phyloP scores from a whole-genome alignment of 2,797 vertebrate species.

The Brachymystax lenok region DNA sequence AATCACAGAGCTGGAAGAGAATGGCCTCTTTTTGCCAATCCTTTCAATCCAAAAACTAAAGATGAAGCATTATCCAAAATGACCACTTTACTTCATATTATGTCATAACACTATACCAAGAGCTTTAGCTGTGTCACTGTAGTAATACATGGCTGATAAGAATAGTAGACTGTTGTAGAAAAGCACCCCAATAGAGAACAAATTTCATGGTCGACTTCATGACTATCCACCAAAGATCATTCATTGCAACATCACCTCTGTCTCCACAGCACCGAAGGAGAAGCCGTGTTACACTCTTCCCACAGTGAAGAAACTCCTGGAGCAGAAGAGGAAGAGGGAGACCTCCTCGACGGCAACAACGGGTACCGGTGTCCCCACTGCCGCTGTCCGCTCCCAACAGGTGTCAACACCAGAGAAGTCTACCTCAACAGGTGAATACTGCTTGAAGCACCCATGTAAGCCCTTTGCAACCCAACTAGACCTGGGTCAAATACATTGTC shows the following conservation, averaged over 20 bases:
- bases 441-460: not conserved
- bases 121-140: not conserved
- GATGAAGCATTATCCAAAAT: not conserved
- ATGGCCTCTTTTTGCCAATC: not conserved
- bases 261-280: conserved; percentile 77
- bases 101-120: not conserved
- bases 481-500: not conserved
- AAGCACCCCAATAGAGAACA: not conserved
- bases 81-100: not conserved
- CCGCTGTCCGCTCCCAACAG: conserved; percentile 48
- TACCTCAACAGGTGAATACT: conserved; percentile 66
- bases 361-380: conserved; percentile 56
- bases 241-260: not conserved
- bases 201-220: not conserved
- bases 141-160: not conserved
- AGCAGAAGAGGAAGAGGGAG: conserved; percentile 85
- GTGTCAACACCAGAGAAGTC: conserved; percentile 57
- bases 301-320: conserved; percentile 90
- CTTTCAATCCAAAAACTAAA: not conserved
- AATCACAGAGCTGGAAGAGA: not conserved
- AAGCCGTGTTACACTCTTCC: conserved; percentile 84
- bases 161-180: not conserved
- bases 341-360: conserved; percentile 63
- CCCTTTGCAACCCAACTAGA: not conserved
- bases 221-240: not conserved